Base-by-base conservation (phyloP, 2,888 invertebrate genomes). In the Agrochola macilenta region DNA sequence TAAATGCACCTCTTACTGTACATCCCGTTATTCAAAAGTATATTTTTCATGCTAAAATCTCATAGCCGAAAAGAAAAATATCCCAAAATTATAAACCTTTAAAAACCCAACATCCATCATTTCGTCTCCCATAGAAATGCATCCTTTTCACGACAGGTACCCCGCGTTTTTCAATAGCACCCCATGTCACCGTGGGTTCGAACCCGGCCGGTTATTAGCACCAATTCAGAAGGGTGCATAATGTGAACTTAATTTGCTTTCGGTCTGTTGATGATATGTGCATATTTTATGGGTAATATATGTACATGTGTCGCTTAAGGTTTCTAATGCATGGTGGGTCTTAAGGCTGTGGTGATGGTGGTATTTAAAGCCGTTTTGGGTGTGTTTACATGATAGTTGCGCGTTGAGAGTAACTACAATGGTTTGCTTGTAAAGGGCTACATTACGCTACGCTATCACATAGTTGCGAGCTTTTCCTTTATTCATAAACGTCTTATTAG, bases 181-280 rank as follows among this genome's bases (percentile, higher is more conserved):
- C 91, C 92, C 91, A 87, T 89, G 91, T 91, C 92, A 90, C 88
- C 78, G 83, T 81, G 82, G 84, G 78, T 90, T 91, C 91, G 90
- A 90, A 89, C 89, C 92, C 89, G 88, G 89, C 82, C 92, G 92
- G 94, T 96, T 95, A 96, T 96, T 96, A 96, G 96, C 95, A 94
- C 93, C 96, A 94, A 95, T 96, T 95, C 94, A 91, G 94, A 94
- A 92, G 95, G 96, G 96, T 96, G 96, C 95, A 96, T 96, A 95
- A 95, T 95, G 93, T 90, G 90, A 91, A 93, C 93, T 94, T 95
- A 96, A 96, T 96, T 96, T 95, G 94, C 94, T 94, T 94, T 94
- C 90, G 92, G 91, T 93, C 91, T 93, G 93, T 90, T 92, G 90
- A 91, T 93, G 92, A 91, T 95, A 95, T 95, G 94, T 93, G 93